Evolutionary conservation across 2,797 vertebrate genomes (phyloP).

Genomic region (Sparidentex hasta): DNA sequence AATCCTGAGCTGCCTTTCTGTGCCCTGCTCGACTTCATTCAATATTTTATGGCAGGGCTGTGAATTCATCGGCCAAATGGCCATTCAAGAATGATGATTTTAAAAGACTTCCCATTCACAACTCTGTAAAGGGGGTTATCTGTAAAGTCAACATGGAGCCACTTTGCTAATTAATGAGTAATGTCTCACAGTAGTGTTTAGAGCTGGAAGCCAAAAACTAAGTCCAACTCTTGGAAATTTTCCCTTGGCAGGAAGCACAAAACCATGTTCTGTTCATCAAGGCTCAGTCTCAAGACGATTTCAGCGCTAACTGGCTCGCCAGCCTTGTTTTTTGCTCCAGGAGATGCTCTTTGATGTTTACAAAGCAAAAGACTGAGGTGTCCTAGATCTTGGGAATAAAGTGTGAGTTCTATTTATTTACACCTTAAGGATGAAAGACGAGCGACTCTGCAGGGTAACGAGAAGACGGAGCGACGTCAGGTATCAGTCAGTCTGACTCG

Average conservation of each 20-base stretch:
- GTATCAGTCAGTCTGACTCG: constrained; percentile 20
- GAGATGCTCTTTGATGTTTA: constrained; percentile 52
- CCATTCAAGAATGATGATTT: constrained; percentile 38
- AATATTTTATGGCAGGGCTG: constrained; percentile 40
- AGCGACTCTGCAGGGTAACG: constrained; percentile 4
- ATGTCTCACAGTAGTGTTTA: constrained; percentile 44
- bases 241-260: constrained; percentile 56
- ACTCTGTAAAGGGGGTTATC: constrained; percentile 35
- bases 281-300: constrained; percentile 61
- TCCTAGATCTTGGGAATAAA: constrained; percentile 62
- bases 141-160: constrained; percentile 50
- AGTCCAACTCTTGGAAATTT: constrained; percentile 51
- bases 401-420: constrained; percentile 60
- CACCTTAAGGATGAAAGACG: constrained; percentile 43
- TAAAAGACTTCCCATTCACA: constrained; percentile 59
- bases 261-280: constrained; percentile 61
- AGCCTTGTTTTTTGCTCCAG: constrained; percentile 43
- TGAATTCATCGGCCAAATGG: constrained; percentile 39
- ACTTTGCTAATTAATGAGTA: constrained; percentile 66
- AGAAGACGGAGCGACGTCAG: constrained; percentile 26
- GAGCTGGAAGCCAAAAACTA: constrained; percentile 51
- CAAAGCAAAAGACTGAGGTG: constrained; percentile 36
- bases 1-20: constrained; percentile 3
- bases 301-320: constrained; percentile 59
- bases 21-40: constrained; percentile 36